Conservation (phyloP, 2,113 vertebrate species). For the Excalfactoria chinensis region DNA sequence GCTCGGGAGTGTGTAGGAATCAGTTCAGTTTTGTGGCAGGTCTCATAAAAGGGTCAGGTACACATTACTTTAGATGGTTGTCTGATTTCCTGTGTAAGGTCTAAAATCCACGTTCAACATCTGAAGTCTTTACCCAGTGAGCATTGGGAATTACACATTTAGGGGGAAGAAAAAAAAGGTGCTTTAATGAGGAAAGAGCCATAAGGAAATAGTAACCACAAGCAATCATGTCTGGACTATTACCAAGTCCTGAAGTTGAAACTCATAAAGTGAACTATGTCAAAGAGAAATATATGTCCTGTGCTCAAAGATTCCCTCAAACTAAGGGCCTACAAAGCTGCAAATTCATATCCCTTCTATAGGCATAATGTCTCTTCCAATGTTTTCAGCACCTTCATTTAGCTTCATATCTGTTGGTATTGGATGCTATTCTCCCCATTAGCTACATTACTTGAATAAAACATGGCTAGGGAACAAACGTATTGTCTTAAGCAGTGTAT, state of each 20-base stretch:
- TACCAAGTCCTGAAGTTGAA: background rate
- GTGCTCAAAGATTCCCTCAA: background rate
- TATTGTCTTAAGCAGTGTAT: background rate
- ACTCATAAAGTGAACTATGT: background rate
- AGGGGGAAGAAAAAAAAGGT: background rate
- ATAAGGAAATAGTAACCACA: background rate
- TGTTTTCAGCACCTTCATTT: background rate
- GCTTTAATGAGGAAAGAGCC: background rate
- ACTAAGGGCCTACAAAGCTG: background rate
- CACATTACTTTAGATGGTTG: background rate
- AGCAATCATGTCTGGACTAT: background rate
- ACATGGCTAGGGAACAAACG: background rate
- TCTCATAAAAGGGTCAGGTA: background rate
- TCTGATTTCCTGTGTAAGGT: background rate
- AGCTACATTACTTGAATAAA: background rate
- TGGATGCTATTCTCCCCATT: background rate
- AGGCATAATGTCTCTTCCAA: background rate
- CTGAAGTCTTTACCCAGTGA: background rate
- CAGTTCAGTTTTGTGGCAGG: fast-evolving
- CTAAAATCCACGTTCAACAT: background rate
- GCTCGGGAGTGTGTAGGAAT: background rate
- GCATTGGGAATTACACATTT: background rate
- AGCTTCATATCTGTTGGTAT: no score
- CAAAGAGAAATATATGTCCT: no score
- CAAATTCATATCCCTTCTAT: background rate